phyloP scores from a whole-genome alignment of 2,797 vertebrate genomes.

The Tenualosa ilisha region DNA sequence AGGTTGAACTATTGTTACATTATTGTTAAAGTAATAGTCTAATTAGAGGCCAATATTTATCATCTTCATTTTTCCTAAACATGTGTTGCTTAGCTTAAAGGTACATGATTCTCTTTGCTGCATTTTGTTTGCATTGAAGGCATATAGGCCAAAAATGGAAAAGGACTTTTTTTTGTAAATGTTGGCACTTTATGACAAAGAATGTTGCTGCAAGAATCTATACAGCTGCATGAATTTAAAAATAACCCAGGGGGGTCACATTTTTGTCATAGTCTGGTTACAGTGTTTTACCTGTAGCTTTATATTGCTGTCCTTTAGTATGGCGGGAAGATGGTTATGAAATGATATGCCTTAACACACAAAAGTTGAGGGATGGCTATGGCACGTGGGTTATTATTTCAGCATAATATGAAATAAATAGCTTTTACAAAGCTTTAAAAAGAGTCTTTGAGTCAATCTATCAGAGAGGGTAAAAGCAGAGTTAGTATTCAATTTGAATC shows the following conservation, averaged over 20 bases:
- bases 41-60: neutral
- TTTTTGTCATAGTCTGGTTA: neutral
- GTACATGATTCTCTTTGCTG: neutral
- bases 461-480: no score
- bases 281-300: conserved; percentile 17
- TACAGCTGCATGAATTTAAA: conserved; percentile 3
- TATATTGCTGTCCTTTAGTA: conserved; percentile 13
- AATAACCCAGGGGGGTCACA: neutral
- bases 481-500: no score
- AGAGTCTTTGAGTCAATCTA: neutral
- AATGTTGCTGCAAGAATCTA: conserved; percentile 3
- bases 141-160: neutral
- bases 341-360: conserved; percentile 49
- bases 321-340: conserved; percentile 2
- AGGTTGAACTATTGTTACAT: neutral
- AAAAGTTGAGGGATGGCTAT: conserved; percentile 56
- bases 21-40: neutral
- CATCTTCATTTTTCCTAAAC: neutral
- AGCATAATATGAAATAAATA: conserved; percentile 73
- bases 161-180: neutral
- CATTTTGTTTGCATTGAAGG: neutral
- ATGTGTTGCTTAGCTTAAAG: conserved; percentile 2
- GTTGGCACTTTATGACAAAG: conserved; percentile 23
- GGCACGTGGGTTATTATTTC: conserved; percentile 63
- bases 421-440: conserved; percentile 66